Percentiles rank a stretch among this genome's conserved stretches.
Conservation (phyloP, 2,113 vertebrate species). For the Eclectus roratus region DNA sequence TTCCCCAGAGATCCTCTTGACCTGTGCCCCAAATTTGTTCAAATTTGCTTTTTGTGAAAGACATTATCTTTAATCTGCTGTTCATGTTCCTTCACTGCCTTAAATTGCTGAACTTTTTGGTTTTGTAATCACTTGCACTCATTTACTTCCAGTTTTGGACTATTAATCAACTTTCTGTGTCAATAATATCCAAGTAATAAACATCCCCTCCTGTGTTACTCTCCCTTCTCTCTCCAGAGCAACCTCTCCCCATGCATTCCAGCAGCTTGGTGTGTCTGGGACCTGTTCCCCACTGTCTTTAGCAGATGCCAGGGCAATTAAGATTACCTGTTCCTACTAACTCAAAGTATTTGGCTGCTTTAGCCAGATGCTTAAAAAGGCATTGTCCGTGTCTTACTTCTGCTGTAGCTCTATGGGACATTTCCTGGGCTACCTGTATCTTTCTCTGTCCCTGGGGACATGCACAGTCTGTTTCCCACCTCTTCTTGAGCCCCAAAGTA, state of each 20-base stretch:
- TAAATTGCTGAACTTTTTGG: background rate
- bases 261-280: background rate
- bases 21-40: conserved; percentile 65
- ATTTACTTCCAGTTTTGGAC: conserved; percentile 19
- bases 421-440: background rate
- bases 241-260: background rate
- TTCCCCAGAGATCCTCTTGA: conserved; percentile 67
- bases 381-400: background rate
- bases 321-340: background rate
- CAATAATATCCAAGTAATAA: conserved; percentile 5
- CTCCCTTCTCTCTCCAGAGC: background rate
- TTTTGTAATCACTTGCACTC: conserved; percentile 31
- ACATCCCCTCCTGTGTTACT: background rate
- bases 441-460: background rate
- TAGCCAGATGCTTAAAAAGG: background rate
- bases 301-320: background rate
- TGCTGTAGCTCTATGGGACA: background rate
- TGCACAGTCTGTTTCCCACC: background rate
- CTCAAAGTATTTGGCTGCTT: background rate
- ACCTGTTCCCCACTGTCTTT: background rate
- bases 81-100: conserved; percentile 1
- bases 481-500: background rate
- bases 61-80: conserved; percentile 48
- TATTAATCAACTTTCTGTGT: conserved; percentile 17
- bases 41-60: conserved; percentile 42